Base-by-base conservation (phyloP, 2,113 vertebrate species). In the Sprattus sprattus region DNA sequence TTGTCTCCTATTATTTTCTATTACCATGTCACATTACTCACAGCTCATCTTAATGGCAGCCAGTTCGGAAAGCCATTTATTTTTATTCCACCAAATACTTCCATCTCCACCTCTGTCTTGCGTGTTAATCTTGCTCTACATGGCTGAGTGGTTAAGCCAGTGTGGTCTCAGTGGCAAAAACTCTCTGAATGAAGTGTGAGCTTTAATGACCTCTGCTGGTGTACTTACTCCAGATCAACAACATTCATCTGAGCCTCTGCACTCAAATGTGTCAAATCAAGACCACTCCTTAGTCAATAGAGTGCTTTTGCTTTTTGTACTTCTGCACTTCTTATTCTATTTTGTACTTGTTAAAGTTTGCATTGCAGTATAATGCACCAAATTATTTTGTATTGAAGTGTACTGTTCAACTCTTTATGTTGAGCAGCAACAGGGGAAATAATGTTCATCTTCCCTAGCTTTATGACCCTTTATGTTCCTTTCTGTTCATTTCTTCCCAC, bases 401-500 rank as follows among this genome's bases (percentile, higher is more conserved):
- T 78, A 45, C 22, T 80, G 81, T 67, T 7, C 57, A 85, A 25
- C 25, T 39, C 49, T 57, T 39, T 39, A 39, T 45, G 80, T 28
- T 81, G 71, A 18, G 39, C 67, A 87, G 71, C 46, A 80, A 86
- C 84, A 64, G 20, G 45, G 64, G 22, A 3, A 11, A 82, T 81
- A 45, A 39, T 81, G 44, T 52, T 64, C 20, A 10, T 8, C 60
- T 83, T 2, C 13, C 32, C 18, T 3, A 32, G 16, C 46, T 46
- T 11, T 32, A 16, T 46, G 57, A 44, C 81, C 83, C 84, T 82
- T 44, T 71, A 1, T 81, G 46, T 32, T 81, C 20, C 45, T 39
- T 39, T 46, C 25, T 84, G 52, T 57, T 83, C 85, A 86, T 46
- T 87, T 90, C 50, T 84, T 50, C 91, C 86, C 87, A 89, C 28